Evolutionary conservation across 1,140 invertebrate genomes (phyloP), one percentile per base, ranked within the genome.

Genomic region (Thaumatotibia leucotreta): DNA sequence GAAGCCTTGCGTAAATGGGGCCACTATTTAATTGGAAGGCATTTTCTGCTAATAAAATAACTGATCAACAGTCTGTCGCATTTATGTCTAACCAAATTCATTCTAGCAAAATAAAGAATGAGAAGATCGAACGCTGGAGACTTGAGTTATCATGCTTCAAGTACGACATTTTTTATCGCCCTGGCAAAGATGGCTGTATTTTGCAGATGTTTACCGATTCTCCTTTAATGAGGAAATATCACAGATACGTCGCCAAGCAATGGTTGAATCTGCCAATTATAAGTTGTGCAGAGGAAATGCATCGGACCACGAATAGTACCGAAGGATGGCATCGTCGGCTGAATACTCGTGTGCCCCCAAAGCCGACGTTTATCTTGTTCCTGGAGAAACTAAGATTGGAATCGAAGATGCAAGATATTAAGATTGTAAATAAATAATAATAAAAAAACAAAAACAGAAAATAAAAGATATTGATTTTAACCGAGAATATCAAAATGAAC

Each of bases 111-210:
- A 61, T 66, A 4, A 66, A 66, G 22, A 61, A 66, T 20, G 64
- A 66, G 23, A 66, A 66, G 31, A 58, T 66, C 4, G 52, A 66
- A 49, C 27, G 65, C 11, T 66, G 65, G 65, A n/a, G 65, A 4
- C 23, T 66, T 17, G 65, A 66, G 22, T 20, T 66, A 17, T 66
- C 65, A 17, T 66, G 54, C 29, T 66, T 14, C 23, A 66, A 62
- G 23, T 66, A 66, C 17, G 65, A 66, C 29, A 66, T 66, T 35
- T 39, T 66, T 24, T 77, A 80, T 66, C 35, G 61, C 32, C 69
- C 64, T 35, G 68, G 70, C 8, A 67, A 62, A 14, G 32, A 69
- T n/a, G n/a, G n/a, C n/a, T n/a, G n/a, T n/a, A n/a, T n/a, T n/a
- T n/a, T n/a, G n/a, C n/a, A n/a, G n/a, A n/a, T n/a, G n/a, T n/a